A percentile compares a stretch with the other conserved stretches of the same genome.
phyloP scores from a whole-genome alignment of 1,140 invertebrate species.

The Polypedilum pembai region DNA sequence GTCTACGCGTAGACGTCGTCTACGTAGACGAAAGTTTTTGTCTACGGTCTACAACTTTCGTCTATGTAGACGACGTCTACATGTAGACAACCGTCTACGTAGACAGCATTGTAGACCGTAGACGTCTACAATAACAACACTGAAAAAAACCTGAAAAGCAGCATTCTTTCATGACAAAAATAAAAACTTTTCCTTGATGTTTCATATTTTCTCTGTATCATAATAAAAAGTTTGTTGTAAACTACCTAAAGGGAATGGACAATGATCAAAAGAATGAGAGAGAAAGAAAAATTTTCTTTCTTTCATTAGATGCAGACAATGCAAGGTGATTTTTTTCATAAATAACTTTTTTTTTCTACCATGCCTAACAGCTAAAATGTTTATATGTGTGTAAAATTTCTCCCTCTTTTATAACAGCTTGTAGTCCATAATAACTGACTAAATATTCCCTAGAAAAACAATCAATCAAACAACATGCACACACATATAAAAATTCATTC shows the following conservation, averaged over 20 bases:
- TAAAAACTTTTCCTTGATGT: not conserved
- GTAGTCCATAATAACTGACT: not conserved
- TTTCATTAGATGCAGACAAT: not conserved
- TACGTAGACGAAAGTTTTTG: too few species aligned
- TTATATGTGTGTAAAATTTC: not conserved
- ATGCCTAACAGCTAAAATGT: not conserved
- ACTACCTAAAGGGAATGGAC: constrained; percentile 5
- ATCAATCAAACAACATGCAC: constrained; percentile 23
- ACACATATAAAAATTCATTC: not conserved
- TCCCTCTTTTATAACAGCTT: not conserved
- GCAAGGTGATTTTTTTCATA: not conserved
- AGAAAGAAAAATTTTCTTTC: not conserved
- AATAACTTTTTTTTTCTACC: too few species aligned
- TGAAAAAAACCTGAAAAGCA: too few species aligned
- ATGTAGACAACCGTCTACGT: too few species aligned
- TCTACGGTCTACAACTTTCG: too few species aligned
- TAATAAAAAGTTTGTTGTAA: not conserved
- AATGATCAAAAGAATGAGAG: not conserved
- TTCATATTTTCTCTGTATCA: too few species aligned
- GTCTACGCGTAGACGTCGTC: too few species aligned
- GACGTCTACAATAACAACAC: too few species aligned
- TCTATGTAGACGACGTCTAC: too few species aligned
- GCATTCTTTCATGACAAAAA: too few species aligned
- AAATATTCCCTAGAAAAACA: constrained; percentile 16
- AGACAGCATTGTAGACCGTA: too few species aligned